A percentile compares a stretch with the other conserved stretches of the same genome.
phyloP scores from a whole-genome alignment of 2,888 invertebrate species.

The Brachypalpus laphriformis region DNA sequence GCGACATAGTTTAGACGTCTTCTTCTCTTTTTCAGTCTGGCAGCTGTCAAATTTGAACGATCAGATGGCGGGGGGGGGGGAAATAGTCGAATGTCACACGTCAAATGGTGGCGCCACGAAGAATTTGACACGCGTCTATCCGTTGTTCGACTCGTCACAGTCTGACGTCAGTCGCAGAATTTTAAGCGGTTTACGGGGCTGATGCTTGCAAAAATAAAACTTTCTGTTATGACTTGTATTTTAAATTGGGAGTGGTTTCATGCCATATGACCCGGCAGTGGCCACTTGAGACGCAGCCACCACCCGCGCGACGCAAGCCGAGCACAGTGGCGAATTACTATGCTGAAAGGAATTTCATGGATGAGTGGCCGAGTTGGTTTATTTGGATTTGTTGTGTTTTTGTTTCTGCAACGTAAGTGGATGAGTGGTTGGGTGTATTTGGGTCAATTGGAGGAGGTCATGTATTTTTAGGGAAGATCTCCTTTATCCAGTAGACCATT shows the following conservation, averaged over 20 bases:
- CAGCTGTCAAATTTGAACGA: background rate
- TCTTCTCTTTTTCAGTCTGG: background rate
- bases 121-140: slow-evolving; percentile 56
- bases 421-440: slow-evolving; percentile 57
- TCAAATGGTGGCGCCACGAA: slow-evolving; percentile 31
- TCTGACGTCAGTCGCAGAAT: slow-evolving; percentile 59
- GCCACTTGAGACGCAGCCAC: slow-evolving; percentile 25
- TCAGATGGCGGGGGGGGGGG: background rate
- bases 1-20: background rate
- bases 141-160: slow-evolving; percentile 9
- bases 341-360: slow-evolving; percentile 47
- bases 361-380: slow-evolving; percentile 6
- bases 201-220: slow-evolving; percentile 3
- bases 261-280: slow-evolving; percentile 32
- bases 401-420: slow-evolving; percentile 24
- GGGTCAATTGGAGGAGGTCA: slow-evolving; percentile 68
- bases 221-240: slow-evolving; percentile 30
- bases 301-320: background rate
- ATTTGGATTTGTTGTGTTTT: background rate
- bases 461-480: slow-evolving; percentile 54
- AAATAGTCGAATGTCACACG: slow-evolving; percentile 25
- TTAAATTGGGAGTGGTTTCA: slow-evolving; percentile 46
- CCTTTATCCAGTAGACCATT: background rate
- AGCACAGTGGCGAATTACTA: slow-evolving; percentile 18
- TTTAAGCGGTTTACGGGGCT: slow-evolving; percentile 44